Percentiles rank a stretch among this genome's conserved stretches.
These are phyloP conservation scores for Strigamia transsilvanica DNA, from an alignment of 2,888 invertebrate genomes.

Conservation along the genomic window DNA sequence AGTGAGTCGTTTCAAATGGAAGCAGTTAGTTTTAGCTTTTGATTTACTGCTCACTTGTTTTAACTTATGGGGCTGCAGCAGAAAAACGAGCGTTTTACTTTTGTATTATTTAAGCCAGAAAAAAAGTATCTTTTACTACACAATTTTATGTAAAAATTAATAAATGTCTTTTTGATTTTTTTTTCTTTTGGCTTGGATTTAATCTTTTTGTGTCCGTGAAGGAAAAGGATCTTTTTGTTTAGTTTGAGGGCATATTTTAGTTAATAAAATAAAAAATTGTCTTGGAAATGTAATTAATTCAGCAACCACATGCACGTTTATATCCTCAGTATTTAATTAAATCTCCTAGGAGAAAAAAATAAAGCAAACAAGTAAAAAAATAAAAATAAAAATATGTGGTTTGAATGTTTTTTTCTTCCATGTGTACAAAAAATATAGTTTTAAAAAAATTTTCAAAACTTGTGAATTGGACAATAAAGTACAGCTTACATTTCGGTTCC, in stretches of 20 bases:
- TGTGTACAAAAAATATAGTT: background rate
- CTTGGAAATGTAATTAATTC: conserved; percentile 43
- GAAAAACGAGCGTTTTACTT: background rate
- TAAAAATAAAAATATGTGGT: conserved; percentile 35
- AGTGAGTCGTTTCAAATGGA: conserved; percentile 27
- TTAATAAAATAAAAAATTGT: background rate
- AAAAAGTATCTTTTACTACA: background rate
- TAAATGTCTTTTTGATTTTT: background rate
- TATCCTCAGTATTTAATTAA: conserved; percentile 37
- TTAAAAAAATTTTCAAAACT: background rate
- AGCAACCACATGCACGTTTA: conserved; percentile 37
- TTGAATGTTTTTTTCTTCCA: background rate
- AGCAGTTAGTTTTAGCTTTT: conserved; percentile 28
- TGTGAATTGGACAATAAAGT: conserved; percentile 40
- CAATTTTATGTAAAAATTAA: background rate
- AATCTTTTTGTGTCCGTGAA: background rate
- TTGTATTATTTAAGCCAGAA: background rate
- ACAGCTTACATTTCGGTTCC: background rate
- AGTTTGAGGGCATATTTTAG: background rate
- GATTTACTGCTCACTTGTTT: conserved; percentile 1
- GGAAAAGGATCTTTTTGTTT: background rate
- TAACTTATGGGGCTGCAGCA: background rate
- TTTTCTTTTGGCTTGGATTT: background rate
- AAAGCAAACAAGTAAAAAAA: background rate
- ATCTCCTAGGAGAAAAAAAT: background rate